A percentile compares a stretch with the other conserved stretches of the same genome.
Conservation (phyloP, 2,797 vertebrate genomes). For the Hafferia zeledoni region DNA sequence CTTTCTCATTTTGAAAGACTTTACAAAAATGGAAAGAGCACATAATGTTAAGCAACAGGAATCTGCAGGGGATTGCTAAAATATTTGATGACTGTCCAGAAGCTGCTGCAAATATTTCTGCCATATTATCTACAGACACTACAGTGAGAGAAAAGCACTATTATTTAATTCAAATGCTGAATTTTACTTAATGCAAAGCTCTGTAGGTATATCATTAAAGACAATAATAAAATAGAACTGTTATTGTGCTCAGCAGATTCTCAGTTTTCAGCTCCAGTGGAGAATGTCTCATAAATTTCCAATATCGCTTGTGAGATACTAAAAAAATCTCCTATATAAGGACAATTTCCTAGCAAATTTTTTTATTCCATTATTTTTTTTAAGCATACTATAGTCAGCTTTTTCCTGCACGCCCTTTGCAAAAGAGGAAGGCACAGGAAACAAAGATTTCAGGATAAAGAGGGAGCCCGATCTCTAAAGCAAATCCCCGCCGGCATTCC, state of each 20-base stretch:
- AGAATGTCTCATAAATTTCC: background rate
- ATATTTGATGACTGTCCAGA: background rate
- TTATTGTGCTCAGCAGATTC: background rate
- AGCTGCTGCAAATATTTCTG: background rate
- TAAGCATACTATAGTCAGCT: background rate
- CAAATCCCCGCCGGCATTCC: background rate
- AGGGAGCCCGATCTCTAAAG: background rate
- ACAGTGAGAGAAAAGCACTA: background rate
- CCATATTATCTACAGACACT: background rate
- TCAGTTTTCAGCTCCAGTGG: background rate
- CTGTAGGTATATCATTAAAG: background rate
- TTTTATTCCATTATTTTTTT: background rate
- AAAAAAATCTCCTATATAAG: background rate
- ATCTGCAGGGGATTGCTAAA: background rate
- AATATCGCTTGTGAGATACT: background rate
- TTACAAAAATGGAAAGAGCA: background rate
- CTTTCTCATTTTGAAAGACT: background rate
- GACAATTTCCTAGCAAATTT: background rate
- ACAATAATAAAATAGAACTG: background rate
- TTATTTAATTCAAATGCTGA: background rate
- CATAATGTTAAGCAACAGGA: background rate
- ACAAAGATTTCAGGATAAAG: slow-evolving; percentile 33
- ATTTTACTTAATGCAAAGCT: background rate
- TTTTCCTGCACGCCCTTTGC: background rate
- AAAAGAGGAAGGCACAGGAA: background rate